Percentiles rank a stretch among this genome's conserved stretches.
Conservation (phyloP, 2,797 vertebrate genomes). For the Orientallactaga sibirica region DNA sequence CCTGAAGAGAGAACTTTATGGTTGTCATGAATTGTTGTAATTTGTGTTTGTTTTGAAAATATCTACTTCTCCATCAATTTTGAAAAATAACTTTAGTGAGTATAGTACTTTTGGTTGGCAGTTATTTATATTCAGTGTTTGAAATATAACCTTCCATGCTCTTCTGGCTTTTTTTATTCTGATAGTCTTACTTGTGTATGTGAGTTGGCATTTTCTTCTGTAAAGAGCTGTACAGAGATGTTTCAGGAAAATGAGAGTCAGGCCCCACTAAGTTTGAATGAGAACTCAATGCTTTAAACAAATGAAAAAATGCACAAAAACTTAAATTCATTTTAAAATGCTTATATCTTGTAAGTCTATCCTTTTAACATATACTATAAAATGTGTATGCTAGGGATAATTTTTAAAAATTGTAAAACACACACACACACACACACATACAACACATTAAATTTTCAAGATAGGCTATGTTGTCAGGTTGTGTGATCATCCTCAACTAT, state of each 20-base stretch:
- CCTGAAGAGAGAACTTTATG: too few species aligned
- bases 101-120: too few species aligned
- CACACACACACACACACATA: too few species aligned
- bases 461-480: not conserved
- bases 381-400: not conserved
- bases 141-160: too few species aligned
- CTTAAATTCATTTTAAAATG: not conserved
- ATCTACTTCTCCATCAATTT: too few species aligned
- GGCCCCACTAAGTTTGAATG: not conserved
- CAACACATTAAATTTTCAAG: not conserved
- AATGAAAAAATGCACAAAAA: not conserved
- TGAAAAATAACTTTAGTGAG: too few species aligned
- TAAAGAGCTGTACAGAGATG: constrained; percentile 49
- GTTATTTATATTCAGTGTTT: too few species aligned
- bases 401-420: not conserved
- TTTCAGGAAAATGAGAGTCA: not conserved
- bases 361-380: not conserved
- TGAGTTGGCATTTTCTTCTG: not conserved
- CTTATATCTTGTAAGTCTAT: not conserved
- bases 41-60: too few species aligned
- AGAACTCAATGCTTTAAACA: not conserved
- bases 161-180: too few species aligned
- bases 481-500: not conserved
- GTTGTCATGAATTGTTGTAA: too few species aligned
- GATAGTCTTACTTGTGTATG: too few species aligned